phyloP scores from a whole-genome alignment of 2,797 vertebrate genomes.

The Hyperoplus lanceolatus region DNA sequence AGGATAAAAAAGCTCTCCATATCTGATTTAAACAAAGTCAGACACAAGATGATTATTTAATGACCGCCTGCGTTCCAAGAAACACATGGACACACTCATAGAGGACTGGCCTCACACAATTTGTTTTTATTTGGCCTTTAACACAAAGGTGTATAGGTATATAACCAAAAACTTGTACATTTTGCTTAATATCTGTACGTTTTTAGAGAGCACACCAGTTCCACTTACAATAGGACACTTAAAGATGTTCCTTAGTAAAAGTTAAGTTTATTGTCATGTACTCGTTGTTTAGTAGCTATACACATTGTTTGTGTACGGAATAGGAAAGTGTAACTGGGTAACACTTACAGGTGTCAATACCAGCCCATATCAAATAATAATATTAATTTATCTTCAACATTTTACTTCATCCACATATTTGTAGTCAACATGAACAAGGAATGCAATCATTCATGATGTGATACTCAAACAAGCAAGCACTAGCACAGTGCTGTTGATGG shows the following conservation, averaged over 20 bases:
- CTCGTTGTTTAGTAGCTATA: neutral
- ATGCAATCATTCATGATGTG: constrained; percentile 3
- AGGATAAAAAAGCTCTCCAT: constrained; percentile 77
- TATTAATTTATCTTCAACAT: constrained; percentile 19
- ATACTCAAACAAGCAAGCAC: constrained; percentile 36
- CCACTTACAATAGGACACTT: neutral
- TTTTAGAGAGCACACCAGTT: constrained; percentile 8
- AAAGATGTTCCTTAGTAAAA: neutral
- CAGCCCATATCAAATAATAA: too few species aligned
- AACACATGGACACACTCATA: constrained; percentile 34
- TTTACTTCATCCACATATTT: constrained; percentile 26
- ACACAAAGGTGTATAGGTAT: neutral
- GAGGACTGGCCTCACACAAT: constrained; percentile 13
- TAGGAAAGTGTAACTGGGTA: too few species aligned
- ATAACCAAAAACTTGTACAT: neutral
- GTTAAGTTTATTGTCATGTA: neutral
- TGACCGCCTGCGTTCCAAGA: constrained; percentile 52
- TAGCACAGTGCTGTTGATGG: constrained; percentile 15
- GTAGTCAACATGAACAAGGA: constrained; percentile 10
- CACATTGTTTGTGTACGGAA: neutral
- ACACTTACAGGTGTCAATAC: too few species aligned
- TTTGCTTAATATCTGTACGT: neutral
- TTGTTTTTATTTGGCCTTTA: constrained; percentile 15
- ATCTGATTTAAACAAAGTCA: constrained; percentile 82
- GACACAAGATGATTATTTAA: constrained; percentile 82